A percentile compares a stretch with the other conserved stretches of the same genome.
Conservation (phyloP, 2,797 vertebrate genomes). For the Sparus aurata region DNA sequence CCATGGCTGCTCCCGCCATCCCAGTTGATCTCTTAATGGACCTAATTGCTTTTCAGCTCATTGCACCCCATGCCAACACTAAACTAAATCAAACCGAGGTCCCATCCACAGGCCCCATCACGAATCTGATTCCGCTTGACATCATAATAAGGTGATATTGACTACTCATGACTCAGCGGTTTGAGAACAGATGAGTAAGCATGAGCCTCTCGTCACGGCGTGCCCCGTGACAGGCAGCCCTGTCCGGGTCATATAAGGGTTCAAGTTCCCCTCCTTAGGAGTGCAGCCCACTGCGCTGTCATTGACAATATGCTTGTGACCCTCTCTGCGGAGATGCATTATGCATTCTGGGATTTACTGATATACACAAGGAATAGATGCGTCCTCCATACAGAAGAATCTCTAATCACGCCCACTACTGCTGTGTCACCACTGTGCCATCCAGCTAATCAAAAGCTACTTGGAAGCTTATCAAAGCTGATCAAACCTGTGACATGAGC, state of each 20-base stretch:
- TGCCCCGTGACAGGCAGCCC: slow-evolving; percentile 38
- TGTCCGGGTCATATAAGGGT: slow-evolving; percentile 35
- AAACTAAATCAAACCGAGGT: slow-evolving; percentile 75
- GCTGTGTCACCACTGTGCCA: not conserved
- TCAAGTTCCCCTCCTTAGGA: slow-evolving; percentile 46
- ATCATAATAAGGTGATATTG: slow-evolving; percentile 74
- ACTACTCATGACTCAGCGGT: slow-evolving; percentile 70
- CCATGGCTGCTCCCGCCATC: slow-evolving; percentile 59
- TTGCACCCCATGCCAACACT: slow-evolving; percentile 70
- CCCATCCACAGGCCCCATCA: slow-evolving; percentile 44
- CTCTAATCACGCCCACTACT: not conserved
- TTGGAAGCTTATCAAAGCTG: slow-evolving; percentile 45
- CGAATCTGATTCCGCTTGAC: slow-evolving; percentile 61
- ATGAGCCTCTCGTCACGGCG: slow-evolving; percentile 8
- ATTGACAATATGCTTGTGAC: slow-evolving; percentile 27
- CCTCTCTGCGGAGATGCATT: slow-evolving; percentile 2
- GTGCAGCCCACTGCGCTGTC: slow-evolving; percentile 26
- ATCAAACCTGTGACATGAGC: slow-evolving; percentile 25
- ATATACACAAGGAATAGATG: slow-evolving; percentile 3
- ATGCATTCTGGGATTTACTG: slow-evolving; percentile 7
- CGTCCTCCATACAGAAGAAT: not conserved
- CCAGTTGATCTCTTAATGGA: slow-evolving; percentile 78
- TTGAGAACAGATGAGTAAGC: slow-evolving; percentile 59
- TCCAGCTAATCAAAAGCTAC: not conserved
- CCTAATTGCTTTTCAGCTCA: slow-evolving; percentile 81